Evolutionary conservation across 2,888 invertebrate species (phyloP), one percentile per base, ranked within the genome.

Genomic region (Drosophila robusta): DNA sequence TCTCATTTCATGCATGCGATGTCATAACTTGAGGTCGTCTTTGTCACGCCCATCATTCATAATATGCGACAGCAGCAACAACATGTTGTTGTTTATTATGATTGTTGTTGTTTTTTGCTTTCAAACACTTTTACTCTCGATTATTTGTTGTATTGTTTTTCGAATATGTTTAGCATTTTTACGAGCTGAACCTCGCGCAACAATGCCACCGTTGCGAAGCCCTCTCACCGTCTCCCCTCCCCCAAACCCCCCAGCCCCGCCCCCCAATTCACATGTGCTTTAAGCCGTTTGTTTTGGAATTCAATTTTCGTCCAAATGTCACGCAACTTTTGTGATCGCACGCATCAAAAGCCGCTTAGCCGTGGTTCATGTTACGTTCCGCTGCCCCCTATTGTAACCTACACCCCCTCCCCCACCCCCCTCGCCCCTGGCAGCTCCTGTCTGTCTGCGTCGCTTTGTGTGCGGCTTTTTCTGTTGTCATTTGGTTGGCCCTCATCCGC

Each of bases 61-160:
- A 47, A 66, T 55, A 44, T 64, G 73, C 58, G 69, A 60, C 68
- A 55, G 26, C 46, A 38, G 26, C 45, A 46, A 50, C 36, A 66
- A 54, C 18, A 55, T 47, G 34, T 41, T 55, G 39, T 41, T 44
- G 36, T 55, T 60, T 18, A 38, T 42, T 64, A n/a, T 51, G 39
- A 54, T 65, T 38, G 44, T 51, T 49, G 34, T 56, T 50, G 29
- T 58, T 70, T 69, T 69, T 67, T 60, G 58, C 71, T 70, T 72
- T 75, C 73, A 65, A 83, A 72, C 81, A 78, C 84, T 81, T 80
- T 84, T 75, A 81, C 78, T 82, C 80, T 84, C 82, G 61, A 67
- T 78, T 69, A 64, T 90, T 90, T 78, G 50, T 83, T 12, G 26
- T 32, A 32, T 32, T 32, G 32, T 11, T 32, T 16, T 24, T 54